Evolutionary conservation across 2,113 vertebrate genomes (phyloP).

Genomic region (Aegithalos caudatus): DNA sequence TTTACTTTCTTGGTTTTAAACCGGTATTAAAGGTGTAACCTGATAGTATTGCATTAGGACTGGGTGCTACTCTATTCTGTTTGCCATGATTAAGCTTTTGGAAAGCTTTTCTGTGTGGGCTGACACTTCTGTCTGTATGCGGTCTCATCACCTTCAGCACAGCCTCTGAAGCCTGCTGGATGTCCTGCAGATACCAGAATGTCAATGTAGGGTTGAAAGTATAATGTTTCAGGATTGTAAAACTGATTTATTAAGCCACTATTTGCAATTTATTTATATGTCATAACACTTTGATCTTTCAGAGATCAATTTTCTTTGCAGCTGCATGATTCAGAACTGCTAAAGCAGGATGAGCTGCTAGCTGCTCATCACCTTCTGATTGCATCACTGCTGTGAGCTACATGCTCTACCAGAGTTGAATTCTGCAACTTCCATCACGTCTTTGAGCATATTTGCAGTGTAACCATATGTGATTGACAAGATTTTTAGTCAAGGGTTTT

Average conservation of each 20-base stretch:
- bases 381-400: background rate
- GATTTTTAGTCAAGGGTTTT: background rate
- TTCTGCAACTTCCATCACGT: accelerated
- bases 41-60: background rate
- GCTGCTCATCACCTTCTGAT: background rate
- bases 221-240: background rate
- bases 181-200: background rate
- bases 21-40: background rate
- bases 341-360: background rate
- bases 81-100: background rate
- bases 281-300: background rate
- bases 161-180: background rate
- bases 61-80: background rate
- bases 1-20: background rate
- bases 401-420: background rate
- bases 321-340: background rate
- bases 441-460: background rate
- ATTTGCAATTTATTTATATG: background rate
- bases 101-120: background rate
- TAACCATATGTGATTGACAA: background rate
- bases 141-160: background rate
- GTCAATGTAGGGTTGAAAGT: background rate
- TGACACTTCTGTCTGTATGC: background rate
- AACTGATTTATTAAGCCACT: background rate
- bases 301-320: background rate